These are phyloP conservation scores for Chitala chitala DNA, from an alignment of 2,113 vertebrate genomes.

Conservation along the genomic window DNA sequence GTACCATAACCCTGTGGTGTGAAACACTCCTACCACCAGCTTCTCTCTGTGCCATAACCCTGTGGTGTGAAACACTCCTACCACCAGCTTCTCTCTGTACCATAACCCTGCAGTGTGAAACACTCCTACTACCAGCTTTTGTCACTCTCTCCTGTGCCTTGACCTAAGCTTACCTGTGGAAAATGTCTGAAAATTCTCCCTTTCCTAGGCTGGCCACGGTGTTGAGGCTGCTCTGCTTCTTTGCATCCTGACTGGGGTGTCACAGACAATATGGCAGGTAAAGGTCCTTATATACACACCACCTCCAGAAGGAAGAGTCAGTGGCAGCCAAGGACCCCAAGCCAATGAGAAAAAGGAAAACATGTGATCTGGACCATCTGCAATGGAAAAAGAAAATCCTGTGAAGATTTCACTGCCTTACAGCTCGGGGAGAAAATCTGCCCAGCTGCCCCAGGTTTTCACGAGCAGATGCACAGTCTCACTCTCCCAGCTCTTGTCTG, in stretches of 20 bases:
- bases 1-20: no score
- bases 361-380: slow-evolving; percentile 65
- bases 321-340: slow-evolving; percentile 39
- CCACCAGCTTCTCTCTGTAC: no score
- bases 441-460: slow-evolving; percentile 52
- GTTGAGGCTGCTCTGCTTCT: no score
- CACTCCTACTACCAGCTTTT: no score
- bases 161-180: neutral
- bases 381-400: slow-evolving; percentile 69
- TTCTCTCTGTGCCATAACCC: no score
- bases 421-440: slow-evolving; percentile 37
- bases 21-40: no score
- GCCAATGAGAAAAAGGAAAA: slow-evolving; percentile 60
- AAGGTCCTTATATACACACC: slow-evolving; percentile 48
- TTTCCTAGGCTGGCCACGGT: neutral
- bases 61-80: no score
- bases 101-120: no score
- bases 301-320: slow-evolving; percentile 35
- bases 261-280: slow-evolving; percentile 23
- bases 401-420: slow-evolving; percentile 60
- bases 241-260: no score
- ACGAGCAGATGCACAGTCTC: slow-evolving; percentile 54
- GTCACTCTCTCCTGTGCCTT: no score
- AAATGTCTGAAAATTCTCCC: neutral
- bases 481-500: slow-evolving; percentile 19